Percentiles rank a stretch among this genome's conserved stretches.
phyloP scores from a whole-genome alignment of 2,113 vertebrate genomes.

The Sprattus sprattus region DNA sequence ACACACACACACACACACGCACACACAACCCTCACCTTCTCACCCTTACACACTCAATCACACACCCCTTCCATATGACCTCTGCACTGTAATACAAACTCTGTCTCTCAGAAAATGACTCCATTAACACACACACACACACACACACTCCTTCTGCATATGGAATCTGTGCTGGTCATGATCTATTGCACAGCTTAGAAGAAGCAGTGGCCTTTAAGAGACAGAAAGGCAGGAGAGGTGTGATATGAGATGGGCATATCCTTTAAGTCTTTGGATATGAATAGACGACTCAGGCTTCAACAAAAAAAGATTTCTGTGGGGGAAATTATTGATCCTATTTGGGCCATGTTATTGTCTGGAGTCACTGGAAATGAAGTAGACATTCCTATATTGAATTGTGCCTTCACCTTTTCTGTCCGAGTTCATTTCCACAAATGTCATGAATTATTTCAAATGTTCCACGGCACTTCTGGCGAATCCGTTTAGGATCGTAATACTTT shows the following conservation, averaged over 20 bases:
- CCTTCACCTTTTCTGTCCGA: neutral
- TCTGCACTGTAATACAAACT: neutral
- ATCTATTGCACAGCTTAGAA: neutral
- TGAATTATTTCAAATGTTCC: neutral
- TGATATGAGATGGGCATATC: neutral
- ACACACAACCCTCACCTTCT: neutral
- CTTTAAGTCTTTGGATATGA: neutral
- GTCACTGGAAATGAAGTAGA: neutral
- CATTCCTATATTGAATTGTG: neutral
- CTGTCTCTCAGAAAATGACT: neutral
- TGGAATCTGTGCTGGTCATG: neutral
- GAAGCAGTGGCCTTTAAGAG: neutral
- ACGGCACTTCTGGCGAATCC: neutral
- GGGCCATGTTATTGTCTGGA: neutral
- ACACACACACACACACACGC: no score
- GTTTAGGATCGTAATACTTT: neutral
- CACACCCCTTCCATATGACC: neutral
- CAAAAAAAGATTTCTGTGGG: neutral
- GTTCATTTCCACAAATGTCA: conserved; percentile 1
- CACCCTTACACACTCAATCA: neutral
- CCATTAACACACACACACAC: neutral
- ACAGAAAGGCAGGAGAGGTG: neutral
- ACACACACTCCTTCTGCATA: neutral
- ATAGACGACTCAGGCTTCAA: neutral
- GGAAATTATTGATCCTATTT: neutral